Percentiles rank a stretch among this genome's conserved stretches.
These are phyloP conservation scores for Periophthalmodon schlosseri DNA, from an alignment of 2,113 vertebrate species.

Conservation along the genomic window DNA sequence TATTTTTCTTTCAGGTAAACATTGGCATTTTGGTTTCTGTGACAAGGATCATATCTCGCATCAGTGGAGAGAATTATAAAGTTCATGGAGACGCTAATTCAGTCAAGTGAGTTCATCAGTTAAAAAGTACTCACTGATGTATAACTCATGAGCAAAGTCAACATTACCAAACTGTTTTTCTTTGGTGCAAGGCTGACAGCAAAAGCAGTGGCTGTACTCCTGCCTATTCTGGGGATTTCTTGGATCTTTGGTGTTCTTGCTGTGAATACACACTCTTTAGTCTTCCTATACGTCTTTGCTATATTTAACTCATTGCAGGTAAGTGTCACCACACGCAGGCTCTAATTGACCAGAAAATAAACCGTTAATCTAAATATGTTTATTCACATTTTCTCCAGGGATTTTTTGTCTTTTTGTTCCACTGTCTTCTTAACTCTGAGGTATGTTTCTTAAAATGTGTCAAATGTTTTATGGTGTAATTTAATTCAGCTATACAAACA, in stretches of 20 bases:
- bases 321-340: slow-evolving; percentile 29
- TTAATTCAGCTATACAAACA: background rate
- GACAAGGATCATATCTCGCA: slow-evolving; percentile 93
- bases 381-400: slow-evolving; percentile 76
- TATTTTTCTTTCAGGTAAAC: slow-evolving; percentile 82
- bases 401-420: slow-evolving; percentile 98
- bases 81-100: slow-evolving; percentile 88
- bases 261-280: slow-evolving; percentile 83
- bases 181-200: slow-evolving; percentile 82
- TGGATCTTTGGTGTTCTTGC: slow-evolving; percentile 96
- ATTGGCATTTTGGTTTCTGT: slow-evolving; percentile 91
- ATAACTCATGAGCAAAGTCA: background rate
- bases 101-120: slow-evolving; percentile 84
- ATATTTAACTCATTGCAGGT: slow-evolving; percentile 95
- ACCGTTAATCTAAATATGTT: background rate
- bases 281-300: slow-evolving; percentile 96
- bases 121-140: background rate
- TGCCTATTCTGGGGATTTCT: slow-evolving; percentile 93
- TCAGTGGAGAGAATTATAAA: slow-evolving; percentile 94
- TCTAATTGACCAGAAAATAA: background rate
- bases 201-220: slow-evolving; percentile 92
- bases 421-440: slow-evolving; percentile 98
- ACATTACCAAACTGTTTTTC: background rate
- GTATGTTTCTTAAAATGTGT: slow-evolving; percentile 65
- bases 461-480: background rate